A percentile compares a stretch with the other conserved stretches of the same genome.
Evolutionary conservation across 2,113 vertebrate genomes (phyloP).

Genomic region (Paralichthys olivaceus): DNA sequence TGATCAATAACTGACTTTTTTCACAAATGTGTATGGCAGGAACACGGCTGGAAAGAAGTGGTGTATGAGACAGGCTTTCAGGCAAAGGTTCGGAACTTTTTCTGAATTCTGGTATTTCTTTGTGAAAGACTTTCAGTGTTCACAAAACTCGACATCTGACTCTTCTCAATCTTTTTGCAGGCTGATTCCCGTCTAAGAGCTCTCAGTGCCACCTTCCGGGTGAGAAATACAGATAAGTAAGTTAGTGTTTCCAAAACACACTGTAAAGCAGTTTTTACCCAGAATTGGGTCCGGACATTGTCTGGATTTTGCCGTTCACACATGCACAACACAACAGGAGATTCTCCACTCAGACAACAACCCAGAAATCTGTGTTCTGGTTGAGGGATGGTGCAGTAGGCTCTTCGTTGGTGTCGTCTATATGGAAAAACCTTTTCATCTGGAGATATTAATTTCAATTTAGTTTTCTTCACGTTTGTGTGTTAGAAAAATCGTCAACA

Average conservation of each 20-base stretch:
- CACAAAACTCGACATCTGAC: neutral
- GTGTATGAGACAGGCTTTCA: conserved; percentile 96
- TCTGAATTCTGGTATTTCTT: neutral
- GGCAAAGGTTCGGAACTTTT: conserved; percentile 85
- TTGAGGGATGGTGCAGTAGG: too few species aligned
- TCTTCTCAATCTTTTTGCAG: conserved; percentile 72
- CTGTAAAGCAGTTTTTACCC: neutral
- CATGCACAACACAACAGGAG: too few species aligned
- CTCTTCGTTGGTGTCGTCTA: too few species aligned
- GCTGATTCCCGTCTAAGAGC: conserved; percentile 96
- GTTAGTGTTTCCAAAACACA: conserved; percentile 59
- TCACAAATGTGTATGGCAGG: conserved; percentile 80
- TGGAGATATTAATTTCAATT: too few species aligned
- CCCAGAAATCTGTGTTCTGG: too few species aligned
- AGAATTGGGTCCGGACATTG: too few species aligned
- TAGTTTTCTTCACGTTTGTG: too few species aligned
- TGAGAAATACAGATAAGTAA: conserved; percentile 98
- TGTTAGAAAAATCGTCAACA: too few species aligned
- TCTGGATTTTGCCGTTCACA: too few species aligned
- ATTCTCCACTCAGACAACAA: too few species aligned
- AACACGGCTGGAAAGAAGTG: conserved; percentile 93
- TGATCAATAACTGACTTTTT: neutral
- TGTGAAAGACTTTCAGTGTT: neutral
- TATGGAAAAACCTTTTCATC: too few species aligned
- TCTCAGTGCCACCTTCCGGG: conserved; percentile 96